Evolutionary conservation across 2,797 vertebrate species (phyloP).

Genomic region (Rhynchotus rufescens): DNA sequence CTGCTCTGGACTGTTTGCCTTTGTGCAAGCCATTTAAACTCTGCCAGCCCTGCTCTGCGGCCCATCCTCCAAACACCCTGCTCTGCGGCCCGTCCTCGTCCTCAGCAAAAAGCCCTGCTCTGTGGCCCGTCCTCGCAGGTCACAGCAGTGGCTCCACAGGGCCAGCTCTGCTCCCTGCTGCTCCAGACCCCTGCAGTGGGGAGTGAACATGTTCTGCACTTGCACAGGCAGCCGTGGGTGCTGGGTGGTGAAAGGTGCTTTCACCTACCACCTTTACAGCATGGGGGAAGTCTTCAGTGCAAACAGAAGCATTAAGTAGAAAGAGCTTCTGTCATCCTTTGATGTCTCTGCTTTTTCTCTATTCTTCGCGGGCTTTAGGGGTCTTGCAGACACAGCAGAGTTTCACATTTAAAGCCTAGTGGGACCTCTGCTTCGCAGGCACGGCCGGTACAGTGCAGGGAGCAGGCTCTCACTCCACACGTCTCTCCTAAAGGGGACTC

Average conservation of each 20-base stretch:
- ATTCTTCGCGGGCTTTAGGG: neutral
- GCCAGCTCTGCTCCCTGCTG: no score
- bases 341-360: neutral
- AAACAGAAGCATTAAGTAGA: neutral
- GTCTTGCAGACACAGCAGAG: no score
- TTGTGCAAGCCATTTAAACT: fast-evolving
- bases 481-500: neutral
- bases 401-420: neutral
- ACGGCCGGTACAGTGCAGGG: fast-evolving
- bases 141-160: no score
- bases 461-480: neutral
- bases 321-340: neutral
- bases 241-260: neutral
- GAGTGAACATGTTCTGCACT: no score
- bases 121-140: no score
- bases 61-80: no score
- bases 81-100: no score
- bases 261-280: neutral
- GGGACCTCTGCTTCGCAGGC: neutral
- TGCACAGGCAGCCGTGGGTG: no score
- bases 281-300: neutral
- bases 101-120: neutral
- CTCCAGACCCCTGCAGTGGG: no score
- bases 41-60: neutral
- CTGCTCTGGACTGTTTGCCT: neutral